phyloP scores from a whole-genome alignment of 2,888 invertebrate species.

The Apotomis betuletana region DNA sequence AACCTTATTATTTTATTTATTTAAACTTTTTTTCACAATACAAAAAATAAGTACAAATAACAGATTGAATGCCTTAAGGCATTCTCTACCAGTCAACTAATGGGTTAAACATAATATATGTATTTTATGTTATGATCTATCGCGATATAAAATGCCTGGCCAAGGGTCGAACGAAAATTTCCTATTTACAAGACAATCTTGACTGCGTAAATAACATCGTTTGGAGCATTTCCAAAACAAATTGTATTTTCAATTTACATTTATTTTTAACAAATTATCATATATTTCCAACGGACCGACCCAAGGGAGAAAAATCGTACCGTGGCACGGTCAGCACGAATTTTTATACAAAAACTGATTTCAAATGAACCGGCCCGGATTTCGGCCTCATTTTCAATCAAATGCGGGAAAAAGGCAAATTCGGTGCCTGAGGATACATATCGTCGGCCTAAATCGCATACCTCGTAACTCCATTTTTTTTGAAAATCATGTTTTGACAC shows the following conservation, averaged over 20 bases:
- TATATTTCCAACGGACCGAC: neutral
- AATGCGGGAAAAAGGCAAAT: slow-evolving; percentile 17
- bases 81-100: too few species aligned
- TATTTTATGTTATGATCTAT: too few species aligned
- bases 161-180: too few species aligned
- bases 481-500: too few species aligned
- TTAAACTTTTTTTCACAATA: too few species aligned
- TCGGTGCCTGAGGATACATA: slow-evolving; percentile 1
- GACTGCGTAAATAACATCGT: neutral
- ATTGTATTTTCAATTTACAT: slow-evolving; percentile 22
- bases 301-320: slow-evolving; percentile 8
- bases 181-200: neutral
- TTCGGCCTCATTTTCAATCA: slow-evolving; percentile 28
- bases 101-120: too few species aligned
- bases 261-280: slow-evolving; percentile 19
- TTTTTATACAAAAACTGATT: slow-evolving; percentile 21
- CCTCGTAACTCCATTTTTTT: too few species aligned
- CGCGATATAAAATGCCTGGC: too few species aligned
- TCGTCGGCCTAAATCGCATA: too few species aligned
- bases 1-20: too few species aligned
- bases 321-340: neutral
- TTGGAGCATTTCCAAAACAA: neutral
- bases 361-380: slow-evolving; percentile 23
- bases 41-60: too few species aligned
- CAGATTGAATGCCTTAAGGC: too few species aligned